Evolutionary conservation across 2,113 vertebrate species (phyloP).

Genomic region (Ploceus nigricollis): DNA sequence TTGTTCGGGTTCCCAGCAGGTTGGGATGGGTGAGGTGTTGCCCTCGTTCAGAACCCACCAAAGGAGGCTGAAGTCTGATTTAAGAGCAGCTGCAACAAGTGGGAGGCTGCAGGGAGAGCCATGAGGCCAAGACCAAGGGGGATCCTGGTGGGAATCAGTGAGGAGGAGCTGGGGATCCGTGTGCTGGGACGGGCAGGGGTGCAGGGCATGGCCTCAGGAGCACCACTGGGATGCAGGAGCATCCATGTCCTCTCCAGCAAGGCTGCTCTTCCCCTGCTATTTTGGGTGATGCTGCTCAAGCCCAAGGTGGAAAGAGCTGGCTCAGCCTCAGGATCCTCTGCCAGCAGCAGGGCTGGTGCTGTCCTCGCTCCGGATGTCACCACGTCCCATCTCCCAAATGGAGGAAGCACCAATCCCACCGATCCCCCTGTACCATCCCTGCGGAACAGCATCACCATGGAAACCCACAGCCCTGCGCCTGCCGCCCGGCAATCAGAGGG

Average conservation of each 20-base stretch:
- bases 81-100: neutral
- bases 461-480: slow-evolving; percentile 51
- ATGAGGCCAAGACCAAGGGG: fast-evolving
- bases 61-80: neutral
- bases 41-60: neutral
- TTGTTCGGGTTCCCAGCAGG: neutral
- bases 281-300: neutral
- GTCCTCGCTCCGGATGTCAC: neutral
- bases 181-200: fast-evolving
- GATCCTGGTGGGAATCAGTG: neutral
- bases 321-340: neutral
- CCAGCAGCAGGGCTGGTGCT: neutral
- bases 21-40: neutral
- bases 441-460: slow-evolving; percentile 3
- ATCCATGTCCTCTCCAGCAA: neutral
- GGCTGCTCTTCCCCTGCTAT: neutral
- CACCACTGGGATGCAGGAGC: neutral
- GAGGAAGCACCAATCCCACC: neutral
- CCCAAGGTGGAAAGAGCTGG: neutral
- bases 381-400: neutral
- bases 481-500: slow-evolving; percentile 7
- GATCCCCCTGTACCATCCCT: neutral
- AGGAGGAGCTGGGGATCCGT: neutral
- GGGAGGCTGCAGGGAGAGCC: neutral
- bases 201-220: neutral